These are phyloP conservation scores for Caenorhabditis parvicauda DNA, from an alignment of 2,888 invertebrate genomes.

Conservation along the genomic window DNA sequence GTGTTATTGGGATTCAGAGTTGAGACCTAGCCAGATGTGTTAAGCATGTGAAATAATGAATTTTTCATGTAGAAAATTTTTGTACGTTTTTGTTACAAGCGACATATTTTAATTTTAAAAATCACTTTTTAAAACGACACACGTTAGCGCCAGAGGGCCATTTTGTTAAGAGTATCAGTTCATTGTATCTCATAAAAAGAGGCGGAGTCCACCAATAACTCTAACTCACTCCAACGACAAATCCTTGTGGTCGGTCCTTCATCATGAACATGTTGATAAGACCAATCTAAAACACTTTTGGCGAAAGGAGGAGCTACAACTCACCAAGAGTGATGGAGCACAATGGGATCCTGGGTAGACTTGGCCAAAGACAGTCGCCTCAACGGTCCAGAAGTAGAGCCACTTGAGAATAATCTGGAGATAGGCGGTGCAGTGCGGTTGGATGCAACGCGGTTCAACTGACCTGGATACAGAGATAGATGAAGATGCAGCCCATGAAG, in stretches of 20 bases:
- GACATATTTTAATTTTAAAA: too few relatives aligned
- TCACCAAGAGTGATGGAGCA: slow-evolving; percentile 55
- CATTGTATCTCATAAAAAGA: too few relatives aligned
- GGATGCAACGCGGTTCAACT: slow-evolving; percentile 75
- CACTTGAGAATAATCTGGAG: slow-evolving; percentile 93
- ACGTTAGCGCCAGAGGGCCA: too few relatives aligned
- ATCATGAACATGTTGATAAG: slow-evolving; percentile 64
- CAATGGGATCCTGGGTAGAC: slow-evolving; percentile 58
- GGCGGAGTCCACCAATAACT: too few relatives aligned
- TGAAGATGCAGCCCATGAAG: slow-evolving; percentile 84
- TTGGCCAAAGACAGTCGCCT: slow-evolving; percentile 39
- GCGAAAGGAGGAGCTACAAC: too few relatives aligned
- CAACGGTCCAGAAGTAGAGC: slow-evolving; percentile 65
- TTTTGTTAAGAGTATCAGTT: too few relatives aligned
- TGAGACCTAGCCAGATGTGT: too few relatives aligned
- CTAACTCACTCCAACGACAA: slow-evolving; percentile 33
- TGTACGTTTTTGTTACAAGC: too few relatives aligned
- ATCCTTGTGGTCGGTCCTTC: slow-evolving; percentile 49
- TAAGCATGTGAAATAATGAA: too few relatives aligned
- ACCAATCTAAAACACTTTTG: slow-evolving; percentile 45
- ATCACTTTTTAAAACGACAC: too few relatives aligned
- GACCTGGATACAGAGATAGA: slow-evolving; percentile 90
- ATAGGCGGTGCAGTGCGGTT: slow-evolving; percentile 72
- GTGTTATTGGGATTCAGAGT: too few relatives aligned
- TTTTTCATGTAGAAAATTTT: too few relatives aligned